Base-by-base conservation (phyloP, 2,113 vertebrate genomes). In the Scortum barcoo region DNA sequence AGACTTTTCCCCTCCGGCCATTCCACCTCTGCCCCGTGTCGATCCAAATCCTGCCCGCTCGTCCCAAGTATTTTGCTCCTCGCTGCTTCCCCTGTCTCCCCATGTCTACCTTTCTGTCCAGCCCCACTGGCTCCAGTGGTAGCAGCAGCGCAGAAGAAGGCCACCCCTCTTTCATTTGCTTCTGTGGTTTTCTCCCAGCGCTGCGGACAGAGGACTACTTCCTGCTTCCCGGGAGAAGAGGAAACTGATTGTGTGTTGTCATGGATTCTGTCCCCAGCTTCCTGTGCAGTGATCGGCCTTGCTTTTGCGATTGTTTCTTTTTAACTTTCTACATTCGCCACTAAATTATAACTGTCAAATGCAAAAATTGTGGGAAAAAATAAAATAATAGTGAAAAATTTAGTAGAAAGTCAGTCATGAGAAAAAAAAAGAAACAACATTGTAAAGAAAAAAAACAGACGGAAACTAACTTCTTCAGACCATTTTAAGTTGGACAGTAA, bases 251-350 rank as follows among this genome's bases (percentile, higher is more conserved):
- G 96, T 96, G 95, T 94, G 95, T 97, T 92, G 95, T 97, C 96
- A 95, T 96, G 94, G 96, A 96, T 96, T 91, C 92, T 95, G 96
- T 96, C 95, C 87, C 93, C 96, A 96, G 97, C 97, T 98, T 98
- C 93, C 95, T 94, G 98, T 98, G 97, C 94, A 92, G 96, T 98
- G 96, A 96, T 96, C 95, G 96, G 97, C 97, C 96, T 97, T 88
- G 95, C 96, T 94, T 36, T 97, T 95, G 97, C 96, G 96, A 96
- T 96, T 94, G 96, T 97, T 97, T 98, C 95, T 97, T 97, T 97
- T 95, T 86, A 93, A 93, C 95, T 96, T 96, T 97, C 96, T 96
- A 97, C 96, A 96, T 81, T 96, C 95, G 95, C 97, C 97, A 97
- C 96, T 97, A 95, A 98, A 95, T 95, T 95, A 94, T 97, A 97